Evolutionary conservation across 2,797 vertebrate genomes (phyloP).

Genomic region (Megaceryle alcyon): DNA sequence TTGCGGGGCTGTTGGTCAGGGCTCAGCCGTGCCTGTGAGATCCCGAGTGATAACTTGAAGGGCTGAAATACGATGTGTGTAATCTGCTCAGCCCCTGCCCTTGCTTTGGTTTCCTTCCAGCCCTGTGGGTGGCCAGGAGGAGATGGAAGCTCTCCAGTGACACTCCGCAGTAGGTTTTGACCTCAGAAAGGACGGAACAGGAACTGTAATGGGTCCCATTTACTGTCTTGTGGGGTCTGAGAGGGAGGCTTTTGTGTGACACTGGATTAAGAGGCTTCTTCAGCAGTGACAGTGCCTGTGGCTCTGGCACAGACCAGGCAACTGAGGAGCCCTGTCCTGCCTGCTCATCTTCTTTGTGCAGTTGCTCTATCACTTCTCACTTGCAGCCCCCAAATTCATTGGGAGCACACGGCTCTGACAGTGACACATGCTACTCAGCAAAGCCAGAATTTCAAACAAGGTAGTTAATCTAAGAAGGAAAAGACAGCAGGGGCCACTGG

Average conservation of each 20-base stretch:
- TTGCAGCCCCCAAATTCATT: fast-evolving
- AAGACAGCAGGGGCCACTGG: neutral
- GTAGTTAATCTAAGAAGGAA: neutral
- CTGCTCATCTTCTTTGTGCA: neutral
- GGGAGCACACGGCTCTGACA: fast-evolving
- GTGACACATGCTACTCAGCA: neutral
- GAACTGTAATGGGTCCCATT: neutral
- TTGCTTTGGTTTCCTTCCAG: neutral
- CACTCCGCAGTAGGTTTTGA: neutral
- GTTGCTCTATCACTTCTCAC: neutral
- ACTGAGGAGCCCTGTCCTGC: neutral
- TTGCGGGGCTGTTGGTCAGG: fast-evolving
- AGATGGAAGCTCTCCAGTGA: conserved; percentile 15
- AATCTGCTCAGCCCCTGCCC: conserved; percentile 1
- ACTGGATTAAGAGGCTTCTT: fast-evolving
- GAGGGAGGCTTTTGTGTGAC: fast-evolving
- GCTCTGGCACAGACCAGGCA: fast-evolving
- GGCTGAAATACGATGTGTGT: neutral
- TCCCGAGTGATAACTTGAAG: neutral
- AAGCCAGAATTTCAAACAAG: neutral
- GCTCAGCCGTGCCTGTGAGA: neutral
- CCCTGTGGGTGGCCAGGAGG: conserved; percentile 4
- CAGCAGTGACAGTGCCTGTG: neutral
- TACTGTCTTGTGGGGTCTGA: neutral
- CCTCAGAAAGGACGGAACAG: neutral